These are phyloP conservation scores for Oedothorax gibbosus DNA, from an alignment of 1,140 invertebrate genomes.

Conservation along the genomic window DNA sequence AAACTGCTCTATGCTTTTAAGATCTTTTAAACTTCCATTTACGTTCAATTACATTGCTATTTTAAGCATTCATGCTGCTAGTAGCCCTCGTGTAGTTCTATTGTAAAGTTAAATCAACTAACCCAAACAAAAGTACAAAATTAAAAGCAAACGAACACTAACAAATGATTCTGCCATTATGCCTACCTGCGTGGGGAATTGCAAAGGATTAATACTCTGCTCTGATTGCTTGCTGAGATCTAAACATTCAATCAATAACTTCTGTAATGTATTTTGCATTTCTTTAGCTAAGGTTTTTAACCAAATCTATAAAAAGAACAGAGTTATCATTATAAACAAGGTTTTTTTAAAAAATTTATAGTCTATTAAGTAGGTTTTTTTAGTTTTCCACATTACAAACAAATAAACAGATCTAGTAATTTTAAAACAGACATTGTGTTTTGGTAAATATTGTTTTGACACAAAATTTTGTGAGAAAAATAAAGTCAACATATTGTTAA, in stretches of 20 bases:
- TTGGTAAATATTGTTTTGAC: neutral
- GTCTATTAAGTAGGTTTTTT: neutral
- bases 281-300: slow-evolving; percentile 81
- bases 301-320: slow-evolving; percentile 76
- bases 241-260: slow-evolving; percentile 78
- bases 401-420: neutral
- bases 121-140: neutral
- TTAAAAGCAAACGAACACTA: neutral
- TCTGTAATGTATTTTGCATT: slow-evolving; percentile 82
- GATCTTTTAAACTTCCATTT: no score
- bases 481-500: no score
- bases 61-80: neutral
- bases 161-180: neutral
- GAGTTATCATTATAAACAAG: neutral
- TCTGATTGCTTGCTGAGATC: slow-evolving; percentile 69
- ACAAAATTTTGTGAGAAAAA: no score
- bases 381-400: neutral
- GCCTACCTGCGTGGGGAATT: slow-evolving; percentile 80
- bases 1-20: no score
- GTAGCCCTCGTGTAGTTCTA: neutral
- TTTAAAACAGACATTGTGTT: neutral
- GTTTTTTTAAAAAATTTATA: neutral
- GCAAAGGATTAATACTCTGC: slow-evolving; percentile 77
- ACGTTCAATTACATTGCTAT: neutral
- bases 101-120: no score